Base-by-base conservation (phyloP, 2,113 vertebrate genomes). In the rabbit (Oryctolagus cuniculus) region DNA sequence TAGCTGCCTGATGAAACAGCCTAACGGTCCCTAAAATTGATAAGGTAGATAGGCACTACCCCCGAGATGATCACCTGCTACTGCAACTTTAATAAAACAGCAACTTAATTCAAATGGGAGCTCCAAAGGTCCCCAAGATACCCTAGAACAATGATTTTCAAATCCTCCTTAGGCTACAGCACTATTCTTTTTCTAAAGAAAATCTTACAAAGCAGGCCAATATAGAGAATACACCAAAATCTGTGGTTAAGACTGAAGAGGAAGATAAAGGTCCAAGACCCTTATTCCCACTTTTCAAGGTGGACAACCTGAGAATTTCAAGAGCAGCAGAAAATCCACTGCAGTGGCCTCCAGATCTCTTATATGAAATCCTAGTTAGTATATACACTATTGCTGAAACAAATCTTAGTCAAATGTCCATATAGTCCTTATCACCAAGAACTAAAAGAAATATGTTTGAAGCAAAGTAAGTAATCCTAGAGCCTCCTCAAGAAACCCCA, bases 351-450 rank as follows among this genome's bases (percentile, higher is more conserved):
- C 61, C 21, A 51, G n/a, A 79, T 16, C 36, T 89, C 16, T 66
- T 55, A 86, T 10, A 16, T 83, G 36, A 96, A 96, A 84, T n/a
- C 29, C 67, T 72, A 91, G 34, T 36, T 10, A 95, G 34, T 44
- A 92, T 64, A n/a, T 29, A 70, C 12, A 70, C 22, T n/a, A 88
- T 64, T 75, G 79, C 0, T 93, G 63, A 91, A 82, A 80, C 29
- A 93, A 89, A 94, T 82, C 38, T 79, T 74, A 27, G 64, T 10
- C 58, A 74, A 74, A 9, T 87, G 87, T 74, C 49, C 87, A 69
- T 34, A 79, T 51, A 69, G 24, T 66, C 77, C 74, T 90, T 10
- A 7, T 49, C 72, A 79, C n/a, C 64, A 93, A 96, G 15, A 91
- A 80, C 61, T 58, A 7, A 36, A 19, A 92, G 44, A 92, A 86